Conservation (phyloP, 2,113 vertebrate genomes). For the Scomber colias region DNA sequence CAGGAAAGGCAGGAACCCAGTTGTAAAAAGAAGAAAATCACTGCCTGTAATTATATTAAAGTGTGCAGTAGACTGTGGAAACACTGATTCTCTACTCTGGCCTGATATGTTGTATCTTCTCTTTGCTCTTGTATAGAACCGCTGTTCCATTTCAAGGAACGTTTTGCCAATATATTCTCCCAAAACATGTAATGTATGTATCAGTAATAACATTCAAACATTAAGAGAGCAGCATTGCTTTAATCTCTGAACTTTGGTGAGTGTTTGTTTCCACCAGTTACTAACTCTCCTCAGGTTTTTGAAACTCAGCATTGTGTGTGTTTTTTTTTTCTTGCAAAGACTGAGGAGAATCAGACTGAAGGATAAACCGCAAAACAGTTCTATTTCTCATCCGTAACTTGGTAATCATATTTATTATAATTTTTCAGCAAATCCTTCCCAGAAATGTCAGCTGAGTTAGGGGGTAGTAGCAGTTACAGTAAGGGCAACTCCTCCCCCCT, state of each 20-base stretch:
- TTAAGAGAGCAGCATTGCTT: slow-evolving; percentile 40
- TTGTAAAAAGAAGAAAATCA: slow-evolving; percentile 48
- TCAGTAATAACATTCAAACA: slow-evolving; percentile 35
- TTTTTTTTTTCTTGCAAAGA: slow-evolving; percentile 24
- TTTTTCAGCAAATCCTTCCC: slow-evolving; percentile 63
- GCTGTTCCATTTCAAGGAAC: slow-evolving; percentile 53
- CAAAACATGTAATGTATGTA: slow-evolving; percentile 44
- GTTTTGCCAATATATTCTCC: slow-evolving; percentile 59
- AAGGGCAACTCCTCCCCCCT: slow-evolving; percentile 28
- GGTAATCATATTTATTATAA: slow-evolving; percentile 71
- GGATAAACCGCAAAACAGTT: slow-evolving; percentile 39
- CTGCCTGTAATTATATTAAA: slow-evolving; percentile 57
- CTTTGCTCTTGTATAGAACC: slow-evolving; percentile 56
- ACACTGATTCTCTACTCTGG: slow-evolving; percentile 44
- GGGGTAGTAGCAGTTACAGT: slow-evolving; percentile 41
- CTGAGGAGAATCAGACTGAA: slow-evolving; percentile 24
- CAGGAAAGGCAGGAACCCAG: slow-evolving; percentile 52
- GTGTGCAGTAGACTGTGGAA: slow-evolving; percentile 13
- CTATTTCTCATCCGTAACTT: slow-evolving; percentile 46
- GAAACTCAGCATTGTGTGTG: slow-evolving; percentile 1
- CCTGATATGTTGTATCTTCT: slow-evolving; percentile 33
- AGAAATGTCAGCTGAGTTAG: slow-evolving; percentile 49
- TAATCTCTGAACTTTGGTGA: slow-evolving; percentile 34
- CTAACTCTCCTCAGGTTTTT: slow-evolving; percentile 64
- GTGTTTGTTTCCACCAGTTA: slow-evolving; percentile 48